These are phyloP conservation scores for Lethrus apterus DNA, from an alignment of 1,140 invertebrate genomes.

Conservation along the genomic window DNA sequence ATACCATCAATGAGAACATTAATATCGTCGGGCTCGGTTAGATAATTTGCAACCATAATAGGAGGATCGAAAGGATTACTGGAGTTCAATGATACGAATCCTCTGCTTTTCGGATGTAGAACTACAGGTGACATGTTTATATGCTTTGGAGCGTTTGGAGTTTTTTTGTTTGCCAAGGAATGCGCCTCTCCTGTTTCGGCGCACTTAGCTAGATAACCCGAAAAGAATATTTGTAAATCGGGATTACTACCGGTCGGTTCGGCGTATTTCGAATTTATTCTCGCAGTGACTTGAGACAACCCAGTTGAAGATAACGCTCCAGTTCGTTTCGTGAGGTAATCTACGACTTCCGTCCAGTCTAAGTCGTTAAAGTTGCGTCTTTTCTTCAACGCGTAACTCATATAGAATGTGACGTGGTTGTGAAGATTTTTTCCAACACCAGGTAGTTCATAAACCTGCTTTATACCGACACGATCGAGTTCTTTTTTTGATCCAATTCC, in stretches of 20 bases:
- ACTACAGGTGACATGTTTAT: conserved; percentile 61
- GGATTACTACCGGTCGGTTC: conserved; percentile 47
- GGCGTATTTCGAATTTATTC: conserved; percentile 51
- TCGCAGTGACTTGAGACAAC: conserved; percentile 50
- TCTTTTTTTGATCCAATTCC: conserved; percentile 51
- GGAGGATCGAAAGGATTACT: conserved; percentile 74
- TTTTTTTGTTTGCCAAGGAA: conserved; percentile 37
- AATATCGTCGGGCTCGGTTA: conserved; percentile 67
- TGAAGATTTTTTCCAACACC: conserved; percentile 71
- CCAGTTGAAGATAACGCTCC: conserved; percentile 55
- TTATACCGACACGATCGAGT: conserved; percentile 44
- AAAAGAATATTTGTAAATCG: conserved; percentile 62
- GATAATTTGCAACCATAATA: conserved; percentile 77
- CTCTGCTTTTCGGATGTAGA: conserved; percentile 73
- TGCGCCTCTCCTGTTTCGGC: conserved; percentile 46
- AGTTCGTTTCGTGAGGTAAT: conserved; percentile 52
- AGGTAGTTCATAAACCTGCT: conserved; percentile 53
- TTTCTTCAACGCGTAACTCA: conserved; percentile 45
- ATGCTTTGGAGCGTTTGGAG: conserved; percentile 42
- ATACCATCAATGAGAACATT: conserved; percentile 65
- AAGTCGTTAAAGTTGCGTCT: conserved; percentile 50
- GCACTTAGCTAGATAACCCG: conserved; percentile 57
- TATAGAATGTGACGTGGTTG: conserved; percentile 58
- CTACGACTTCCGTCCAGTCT: conserved; percentile 51
- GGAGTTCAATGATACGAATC: conserved; percentile 62